Conservation (phyloP, 1,140 invertebrate species). For the Maniola jurtina region DNA sequence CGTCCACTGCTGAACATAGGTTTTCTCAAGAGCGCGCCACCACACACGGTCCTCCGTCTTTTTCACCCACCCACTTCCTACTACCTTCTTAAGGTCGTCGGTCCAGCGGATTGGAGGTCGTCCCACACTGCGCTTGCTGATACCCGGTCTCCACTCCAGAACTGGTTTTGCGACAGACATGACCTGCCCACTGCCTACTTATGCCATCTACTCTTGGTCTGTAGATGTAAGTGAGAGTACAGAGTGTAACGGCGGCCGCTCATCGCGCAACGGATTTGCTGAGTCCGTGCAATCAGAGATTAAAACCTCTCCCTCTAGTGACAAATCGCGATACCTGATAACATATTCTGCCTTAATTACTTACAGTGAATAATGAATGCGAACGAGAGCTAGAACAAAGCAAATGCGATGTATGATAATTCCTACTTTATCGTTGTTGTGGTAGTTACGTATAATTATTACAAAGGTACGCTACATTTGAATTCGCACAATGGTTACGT, state of each 20-base stretch:
- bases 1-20: too few species aligned
- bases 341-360: constrained; percentile 10
- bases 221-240: constrained; percentile 64
- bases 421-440: not conserved
- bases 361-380: constrained; percentile 21
- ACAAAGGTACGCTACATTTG: too few species aligned
- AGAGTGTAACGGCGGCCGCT: constrained; percentile 55
- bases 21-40: too few species aligned
- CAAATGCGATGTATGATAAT: not conserved
- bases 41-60: too few species aligned
- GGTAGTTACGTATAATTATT: not conserved
- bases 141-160: too few species aligned
- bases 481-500: not conserved
- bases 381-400: not conserved
- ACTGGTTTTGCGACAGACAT: too few species aligned
- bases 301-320: constrained; percentile 31
- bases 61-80: too few species aligned
- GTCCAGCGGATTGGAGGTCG: too few species aligned
- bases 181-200: too few species aligned
- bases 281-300: constrained; percentile 50
- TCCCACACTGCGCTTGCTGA: too few species aligned
- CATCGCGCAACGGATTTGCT: constrained; percentile 40
- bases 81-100: too few species aligned
- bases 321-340: constrained; percentile 28
- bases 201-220: not conserved